Conservation (phyloP, 1,140 invertebrate species). For the Drosophila dunni region DNA sequence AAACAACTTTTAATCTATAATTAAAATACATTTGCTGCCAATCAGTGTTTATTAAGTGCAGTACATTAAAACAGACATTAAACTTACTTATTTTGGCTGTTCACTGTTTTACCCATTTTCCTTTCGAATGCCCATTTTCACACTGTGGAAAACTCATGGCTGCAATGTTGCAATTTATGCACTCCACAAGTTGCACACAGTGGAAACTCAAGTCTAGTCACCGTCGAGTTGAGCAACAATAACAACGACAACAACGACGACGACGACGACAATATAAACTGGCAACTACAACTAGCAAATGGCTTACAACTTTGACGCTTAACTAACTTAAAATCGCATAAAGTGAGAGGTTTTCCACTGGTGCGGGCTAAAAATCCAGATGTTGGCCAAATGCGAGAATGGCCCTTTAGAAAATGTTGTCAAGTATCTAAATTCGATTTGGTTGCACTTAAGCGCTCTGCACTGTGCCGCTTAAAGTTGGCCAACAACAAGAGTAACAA, state of each 20-base stretch:
- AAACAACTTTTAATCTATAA: not conserved
- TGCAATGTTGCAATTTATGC: slow-evolving; percentile 55
- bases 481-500: slow-evolving; percentile 22
- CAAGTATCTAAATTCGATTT: slow-evolving; percentile 76
- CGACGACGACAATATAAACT: slow-evolving; percentile 11
- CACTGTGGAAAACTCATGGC: slow-evolving; percentile 19
- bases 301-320: slow-evolving; percentile 70
- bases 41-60: not conserved
- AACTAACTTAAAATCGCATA: slow-evolving; percentile 67
- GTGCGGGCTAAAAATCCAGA: not conserved
- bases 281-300: slow-evolving; percentile 53
- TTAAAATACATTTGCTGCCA: not conserved
- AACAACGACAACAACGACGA: slow-evolving; percentile 9
- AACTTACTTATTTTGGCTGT: slow-evolving; percentile 5
- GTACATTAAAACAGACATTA: slow-evolving; percentile 8
- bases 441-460: slow-evolving; percentile 59
- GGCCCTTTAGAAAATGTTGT: slow-evolving; percentile 43
- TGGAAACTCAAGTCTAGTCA: slow-evolving; percentile 36
- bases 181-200: slow-evolving; percentile 67
- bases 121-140: slow-evolving; percentile 17
- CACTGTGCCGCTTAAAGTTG: slow-evolving; percentile 45
- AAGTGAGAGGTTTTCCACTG: slow-evolving; percentile 53
- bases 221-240: slow-evolving; percentile 24
- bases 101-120: not conserved
- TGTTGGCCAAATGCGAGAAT: slow-evolving; percentile 12